Evolutionary conservation across 2,888 invertebrate species (phyloP), one percentile per base, ranked within the genome.

Genomic region (Tipula lateralis): DNA sequence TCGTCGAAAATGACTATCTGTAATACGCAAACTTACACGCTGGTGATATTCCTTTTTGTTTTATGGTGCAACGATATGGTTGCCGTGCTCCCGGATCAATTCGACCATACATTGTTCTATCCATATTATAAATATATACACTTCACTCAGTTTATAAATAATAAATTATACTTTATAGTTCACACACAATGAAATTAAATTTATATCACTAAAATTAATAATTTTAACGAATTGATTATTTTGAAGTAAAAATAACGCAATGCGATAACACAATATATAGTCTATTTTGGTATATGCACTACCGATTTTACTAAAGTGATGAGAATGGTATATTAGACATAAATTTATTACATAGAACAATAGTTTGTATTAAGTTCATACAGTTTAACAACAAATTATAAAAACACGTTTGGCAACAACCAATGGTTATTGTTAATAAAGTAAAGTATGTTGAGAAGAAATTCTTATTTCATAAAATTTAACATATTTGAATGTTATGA

Each of bases 101-200:
- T 92, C 96, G 96, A 87, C 96, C 96, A 90, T 96, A 96, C 96
- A 96, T 96, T 90, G 96, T 95, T 89, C 96, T 93, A 93, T 96
- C 96, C 96, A 96, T 96, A 82, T 7, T 66, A 66, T 1, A 19
- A 16, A 16, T 24, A n/a, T n/a, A n/a, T n/a, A n/a, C n/a, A n/a
- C n/a, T 66, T 66, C 66, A 66, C 66, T 24, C 6, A 7, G 19
- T 19, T 24, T 66, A 12, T 24, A 66, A 24, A 66, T 66, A 19
- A 9, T 24, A 24, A 66, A 7, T 9, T 9, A 19, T 24, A 19
- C 66, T 66, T 24, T 39, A 39, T 9, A 0, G 66, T 66, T 24
- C 66, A 66, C 66, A 24, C 66, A 66, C 66, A 66, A 66, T 66
- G 24, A 66, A 66, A 66, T 44, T 16, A 44, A 44, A 44, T 16